phyloP scores from a whole-genome alignment of 2,888 invertebrate species.

The Atrina japonica region DNA sequence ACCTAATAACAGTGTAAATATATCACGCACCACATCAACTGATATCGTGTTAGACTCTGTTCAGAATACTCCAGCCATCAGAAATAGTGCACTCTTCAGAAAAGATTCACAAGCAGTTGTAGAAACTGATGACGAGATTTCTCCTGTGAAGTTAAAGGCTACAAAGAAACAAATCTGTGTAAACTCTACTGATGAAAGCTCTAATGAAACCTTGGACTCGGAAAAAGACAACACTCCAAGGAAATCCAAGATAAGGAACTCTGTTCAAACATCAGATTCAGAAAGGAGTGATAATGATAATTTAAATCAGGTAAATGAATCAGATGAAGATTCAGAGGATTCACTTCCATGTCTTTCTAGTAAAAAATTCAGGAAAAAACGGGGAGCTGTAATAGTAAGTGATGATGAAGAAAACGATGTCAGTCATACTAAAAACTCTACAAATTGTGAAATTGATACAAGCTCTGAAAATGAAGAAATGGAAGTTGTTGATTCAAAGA shows the following conservation, averaged over 20 bases:
- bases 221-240: slow-evolving; percentile 42
- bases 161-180: slow-evolving; percentile 17
- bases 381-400: slow-evolving; percentile 53
- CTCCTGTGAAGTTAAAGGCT: slow-evolving; percentile 25
- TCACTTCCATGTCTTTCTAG: not conserved
- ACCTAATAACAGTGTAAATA: slow-evolving; percentile 6
- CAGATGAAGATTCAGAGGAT: not conserved
- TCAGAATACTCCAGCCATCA: slow-evolving; percentile 38
- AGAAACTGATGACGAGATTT: slow-evolving; percentile 36
- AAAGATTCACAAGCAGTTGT: slow-evolving; percentile 22
- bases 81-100: slow-evolving; percentile 30
- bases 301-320: not conserved
- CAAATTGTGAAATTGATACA: not conserved
- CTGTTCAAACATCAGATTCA: slow-evolving; percentile 35
- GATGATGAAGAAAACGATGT: slow-evolving; percentile 23
- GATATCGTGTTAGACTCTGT: slow-evolving; percentile 34
- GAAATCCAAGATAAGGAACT: slow-evolving; percentile 31
- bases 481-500: too few relatives aligned
- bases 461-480: not conserved
- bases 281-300: too few relatives aligned
- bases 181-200: slow-evolving; percentile 3
- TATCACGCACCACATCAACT: slow-evolving; percentile 1
- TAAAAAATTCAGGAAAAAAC: slow-evolving; percentile 10
- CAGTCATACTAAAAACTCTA: slow-evolving; percentile 1
- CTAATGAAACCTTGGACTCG: slow-evolving; percentile 29